Base-by-base conservation (phyloP, 2,113 vertebrate species). In the Camelus bactrianus region DNA sequence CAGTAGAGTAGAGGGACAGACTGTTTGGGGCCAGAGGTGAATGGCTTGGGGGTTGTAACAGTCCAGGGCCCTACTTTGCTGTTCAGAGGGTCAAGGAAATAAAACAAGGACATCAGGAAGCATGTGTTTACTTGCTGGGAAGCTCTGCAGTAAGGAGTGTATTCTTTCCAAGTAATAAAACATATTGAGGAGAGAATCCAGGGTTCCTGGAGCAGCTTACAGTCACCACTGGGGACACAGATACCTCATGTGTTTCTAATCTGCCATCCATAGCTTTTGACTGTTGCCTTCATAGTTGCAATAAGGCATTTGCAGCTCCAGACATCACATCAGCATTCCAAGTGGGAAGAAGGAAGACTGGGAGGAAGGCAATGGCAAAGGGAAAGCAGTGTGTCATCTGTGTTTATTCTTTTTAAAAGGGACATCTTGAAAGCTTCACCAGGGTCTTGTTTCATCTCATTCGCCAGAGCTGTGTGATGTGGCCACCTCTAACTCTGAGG, bases 101-200 rank as follows among this genome's bases (percentile, higher is more conserved):
- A 95, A 50, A 70, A 76, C 64, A 24, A 93, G 65, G 15, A 91
- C 15, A 48, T 84, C 24, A 64, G 20, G 82, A 79, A 96, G 19
- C 95, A 42, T 26, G 54, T 84, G 62, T 83, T 94, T 26, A 84
- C 35, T 75, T 65, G 7, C n/a, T 84, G 32, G 54, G 48, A 81
- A 92, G 24, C 38, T 60, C 60, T 86, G 52, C 10, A 60, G 46
- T 26, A 89, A 83, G 24, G 48, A 42, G 9, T 38, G 6, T 79
- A 35, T 69, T 91, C 88, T 91, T 88, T 56, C 76, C 38, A 89
- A 64, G 69, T 83, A 93, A 46, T 64, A 64, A 76, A 35, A 46
- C 62, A 42, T 17, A 3, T 81, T 48, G 35, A 28, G 58, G 30
- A 75, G 46, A 77, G 6, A 79, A 73, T 24, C 7, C n/a, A 75